Evolutionary conservation across 2,797 vertebrate species (phyloP).

Genomic region (Thunnus albacares): DNA sequence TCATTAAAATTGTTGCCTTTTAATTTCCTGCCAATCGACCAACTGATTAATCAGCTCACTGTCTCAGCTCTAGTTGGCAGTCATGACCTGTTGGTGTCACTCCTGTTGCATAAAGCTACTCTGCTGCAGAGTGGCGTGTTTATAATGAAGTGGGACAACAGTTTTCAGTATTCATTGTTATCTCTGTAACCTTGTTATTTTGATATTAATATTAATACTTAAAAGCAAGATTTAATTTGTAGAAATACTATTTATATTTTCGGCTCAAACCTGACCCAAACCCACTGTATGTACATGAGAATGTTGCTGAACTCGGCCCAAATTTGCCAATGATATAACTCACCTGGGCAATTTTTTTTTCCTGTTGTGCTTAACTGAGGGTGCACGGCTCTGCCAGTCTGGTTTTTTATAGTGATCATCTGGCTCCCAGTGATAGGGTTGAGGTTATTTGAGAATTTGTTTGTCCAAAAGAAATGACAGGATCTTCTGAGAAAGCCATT

Average conservation of each 20-base stretch:
- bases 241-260: not conserved
- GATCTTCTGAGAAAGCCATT: slow-evolving; percentile 42
- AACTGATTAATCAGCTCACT: no score
- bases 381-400: slow-evolving; percentile 17
- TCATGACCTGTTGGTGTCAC: no score
- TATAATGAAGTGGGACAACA: not conserved
- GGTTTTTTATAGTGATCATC: slow-evolving; percentile 17
- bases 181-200: not conserved
- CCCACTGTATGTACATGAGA: not conserved
- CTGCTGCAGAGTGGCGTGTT: not conserved
- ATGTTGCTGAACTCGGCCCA: not conserved
- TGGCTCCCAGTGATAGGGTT: slow-evolving; percentile 43
- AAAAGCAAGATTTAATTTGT: not conserved
- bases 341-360: not conserved
- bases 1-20: no score
- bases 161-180: not conserved
- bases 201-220: not conserved
- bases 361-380: slow-evolving; percentile 18
- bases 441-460: slow-evolving; percentile 46
- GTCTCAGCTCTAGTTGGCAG: no score
- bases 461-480: slow-evolving; percentile 43
- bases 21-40: no score
- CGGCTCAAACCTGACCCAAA: not conserved
- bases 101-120: not conserved
- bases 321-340: slow-evolving; percentile 2